These are phyloP conservation scores for Rhopalosiphum maidis DNA, from an alignment of 1,140 invertebrate species.

Conservation along the genomic window DNA sequence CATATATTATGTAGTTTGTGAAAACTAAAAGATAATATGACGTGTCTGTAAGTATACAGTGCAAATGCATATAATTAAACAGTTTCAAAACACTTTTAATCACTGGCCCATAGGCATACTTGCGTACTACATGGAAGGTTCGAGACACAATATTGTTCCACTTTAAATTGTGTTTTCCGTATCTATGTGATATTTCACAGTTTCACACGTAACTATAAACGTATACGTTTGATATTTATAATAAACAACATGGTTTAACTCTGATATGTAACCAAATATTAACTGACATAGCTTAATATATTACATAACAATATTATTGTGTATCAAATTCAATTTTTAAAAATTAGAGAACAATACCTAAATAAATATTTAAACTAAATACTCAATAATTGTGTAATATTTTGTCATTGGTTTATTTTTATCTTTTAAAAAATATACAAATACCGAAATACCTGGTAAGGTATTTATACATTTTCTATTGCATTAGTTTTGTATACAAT, in stretches of 20 bases:
- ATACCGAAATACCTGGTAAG: background rate
- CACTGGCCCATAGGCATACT: background rate
- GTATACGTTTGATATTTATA: background rate
- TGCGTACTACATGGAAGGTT: background rate
- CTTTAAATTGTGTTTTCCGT: background rate
- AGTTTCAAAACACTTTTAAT: background rate
- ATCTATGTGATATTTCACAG: background rate
- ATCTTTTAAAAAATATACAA: background rate
- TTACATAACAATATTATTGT: background rate
- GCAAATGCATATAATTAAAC: background rate
- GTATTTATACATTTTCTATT: background rate
- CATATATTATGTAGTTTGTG: background rate
- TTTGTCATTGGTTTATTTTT: background rate
- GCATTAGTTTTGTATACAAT: background rate
- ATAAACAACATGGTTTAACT: background rate
- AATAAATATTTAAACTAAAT: background rate
- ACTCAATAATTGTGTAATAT: background rate
- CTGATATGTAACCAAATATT: background rate
- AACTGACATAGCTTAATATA: background rate
- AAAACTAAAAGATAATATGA: background rate
- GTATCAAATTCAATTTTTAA: background rate
- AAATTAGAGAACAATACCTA: background rate
- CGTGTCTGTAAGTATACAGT: background rate
- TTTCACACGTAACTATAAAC: background rate
- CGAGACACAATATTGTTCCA: background rate